These are phyloP conservation scores for Emydoidea blandingii DNA, from an alignment of 2,797 vertebrate genomes.

Conservation along the genomic window DNA sequence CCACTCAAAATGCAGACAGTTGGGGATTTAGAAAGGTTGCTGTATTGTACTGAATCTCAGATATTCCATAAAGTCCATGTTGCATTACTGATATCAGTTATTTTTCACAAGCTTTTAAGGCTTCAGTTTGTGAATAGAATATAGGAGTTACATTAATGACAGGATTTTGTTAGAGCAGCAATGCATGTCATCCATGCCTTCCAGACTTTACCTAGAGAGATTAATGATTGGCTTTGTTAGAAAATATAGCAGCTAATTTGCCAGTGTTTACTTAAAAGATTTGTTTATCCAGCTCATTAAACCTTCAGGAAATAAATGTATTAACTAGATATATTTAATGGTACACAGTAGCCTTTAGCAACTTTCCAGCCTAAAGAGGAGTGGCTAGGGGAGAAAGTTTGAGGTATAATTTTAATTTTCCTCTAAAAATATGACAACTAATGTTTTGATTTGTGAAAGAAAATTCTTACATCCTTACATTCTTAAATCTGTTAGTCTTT, in stretches of 20 bases:
- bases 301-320: background rate
- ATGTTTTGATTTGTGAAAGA: too few species aligned
- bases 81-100: background rate
- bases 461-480: background rate
- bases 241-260: background rate
- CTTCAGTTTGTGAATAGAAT: background rate
- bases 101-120: background rate
- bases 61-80: background rate
- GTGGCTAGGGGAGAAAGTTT: background rate
- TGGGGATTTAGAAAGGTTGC: background rate
- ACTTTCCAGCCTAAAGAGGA: background rate
- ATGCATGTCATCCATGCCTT: background rate
- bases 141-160: background rate
- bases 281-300: background rate
- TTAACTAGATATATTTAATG: background rate
- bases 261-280: background rate
- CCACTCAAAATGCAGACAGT: background rate
- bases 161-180: background rate
- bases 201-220: background rate
- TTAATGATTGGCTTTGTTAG: background rate
- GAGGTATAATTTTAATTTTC: background rate
- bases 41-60: background rate
- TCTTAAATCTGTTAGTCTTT: too few species aligned
- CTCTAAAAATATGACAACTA: too few species aligned
- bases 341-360: background rate